A percentile compares a stretch with the other conserved stretches of the same genome.
Conservation (phyloP, 2,797 vertebrate species). For the Typhlichthys eigenmanni region DNA sequence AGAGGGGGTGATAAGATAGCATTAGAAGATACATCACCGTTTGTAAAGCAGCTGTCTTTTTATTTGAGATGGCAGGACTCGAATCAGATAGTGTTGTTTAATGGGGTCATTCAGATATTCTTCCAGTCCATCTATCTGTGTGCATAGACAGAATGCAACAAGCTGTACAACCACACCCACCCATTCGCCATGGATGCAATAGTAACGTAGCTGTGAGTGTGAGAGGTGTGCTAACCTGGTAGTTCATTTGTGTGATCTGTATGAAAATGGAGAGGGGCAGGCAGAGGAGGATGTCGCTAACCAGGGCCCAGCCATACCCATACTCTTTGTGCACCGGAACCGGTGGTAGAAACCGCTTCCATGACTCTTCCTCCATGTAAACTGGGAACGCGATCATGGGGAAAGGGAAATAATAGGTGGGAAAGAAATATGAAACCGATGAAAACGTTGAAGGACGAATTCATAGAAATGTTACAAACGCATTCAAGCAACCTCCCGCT, state of each 20-base stretch:
- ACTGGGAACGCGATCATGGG: slow-evolving; percentile 63
- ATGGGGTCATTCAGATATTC: slow-evolving; percentile 86
- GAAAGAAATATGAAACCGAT: not conserved
- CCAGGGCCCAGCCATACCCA: slow-evolving; percentile 86
- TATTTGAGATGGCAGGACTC: slow-evolving; percentile 80
- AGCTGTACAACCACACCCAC: too few relatives aligned
- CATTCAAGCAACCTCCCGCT: not conserved
- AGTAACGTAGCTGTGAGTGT: too few relatives aligned
- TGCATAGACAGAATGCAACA: not conserved
- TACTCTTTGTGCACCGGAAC: slow-evolving; percentile 82
- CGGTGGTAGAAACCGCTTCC: slow-evolving; percentile 88
- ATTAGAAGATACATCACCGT: slow-evolving; percentile 73
- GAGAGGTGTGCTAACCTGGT: slow-evolving; percentile 77
- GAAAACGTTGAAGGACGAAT: not conserved
- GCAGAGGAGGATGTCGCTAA: slow-evolving; percentile 88
- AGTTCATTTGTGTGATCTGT: slow-evolving; percentile 91
- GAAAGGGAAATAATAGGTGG: not conserved
- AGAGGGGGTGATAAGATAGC: slow-evolving; percentile 4
- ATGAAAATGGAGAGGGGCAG: slow-evolving; percentile 91
- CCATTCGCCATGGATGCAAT: too few relatives aligned
- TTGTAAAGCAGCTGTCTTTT: slow-evolving; percentile 89
- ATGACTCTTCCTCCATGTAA: slow-evolving; percentile 82
- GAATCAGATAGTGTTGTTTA: slow-evolving; percentile 87
- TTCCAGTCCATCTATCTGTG: slow-evolving; percentile 88
- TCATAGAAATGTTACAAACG: not conserved